phyloP scores from a whole-genome alignment of 2,888 invertebrate genomes.

The Stenotaenia linearis region DNA sequence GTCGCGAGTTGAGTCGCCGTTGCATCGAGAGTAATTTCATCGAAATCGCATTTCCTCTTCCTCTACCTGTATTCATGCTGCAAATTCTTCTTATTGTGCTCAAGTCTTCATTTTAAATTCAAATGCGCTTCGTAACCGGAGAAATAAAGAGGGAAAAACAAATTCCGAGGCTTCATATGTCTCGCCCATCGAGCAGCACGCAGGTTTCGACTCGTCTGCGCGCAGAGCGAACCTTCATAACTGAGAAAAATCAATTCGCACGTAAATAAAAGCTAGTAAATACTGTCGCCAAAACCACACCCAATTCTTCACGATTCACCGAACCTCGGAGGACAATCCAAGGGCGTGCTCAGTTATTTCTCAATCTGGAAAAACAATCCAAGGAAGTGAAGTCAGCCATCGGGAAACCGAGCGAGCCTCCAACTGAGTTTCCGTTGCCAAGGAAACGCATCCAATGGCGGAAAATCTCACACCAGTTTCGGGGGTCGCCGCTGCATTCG shows the following conservation, averaged over 20 bases:
- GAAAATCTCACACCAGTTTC: neutral
- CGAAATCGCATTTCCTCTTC: neutral
- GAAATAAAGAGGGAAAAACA: neutral
- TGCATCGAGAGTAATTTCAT: neutral
- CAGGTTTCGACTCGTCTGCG: too few species aligned
- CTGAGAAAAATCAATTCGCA: neutral
- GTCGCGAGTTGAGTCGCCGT: neutral
- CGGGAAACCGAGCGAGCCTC: neutral
- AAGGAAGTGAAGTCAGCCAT: neutral
- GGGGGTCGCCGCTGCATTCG: neutral
- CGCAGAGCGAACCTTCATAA: neutral
- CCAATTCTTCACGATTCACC: neutral
- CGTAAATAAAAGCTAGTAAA: neutral
- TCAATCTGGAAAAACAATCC: neutral
- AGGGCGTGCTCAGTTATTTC: neutral
- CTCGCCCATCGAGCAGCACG: too few species aligned
- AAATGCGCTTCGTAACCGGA: neutral
- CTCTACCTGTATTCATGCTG: neutral
- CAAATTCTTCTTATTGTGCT: neutral
- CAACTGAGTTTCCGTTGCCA: neutral
- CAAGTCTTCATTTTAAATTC: neutral
- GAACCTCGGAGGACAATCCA: neutral
- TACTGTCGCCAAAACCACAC: neutral
- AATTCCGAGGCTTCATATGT: neutral
- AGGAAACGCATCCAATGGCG: neutral